A percentile compares a stretch with the other conserved stretches of the same genome.
Evolutionary conservation across 2,888 invertebrate genomes (phyloP).

Genomic region (Deladenus siricidicola): DNA sequence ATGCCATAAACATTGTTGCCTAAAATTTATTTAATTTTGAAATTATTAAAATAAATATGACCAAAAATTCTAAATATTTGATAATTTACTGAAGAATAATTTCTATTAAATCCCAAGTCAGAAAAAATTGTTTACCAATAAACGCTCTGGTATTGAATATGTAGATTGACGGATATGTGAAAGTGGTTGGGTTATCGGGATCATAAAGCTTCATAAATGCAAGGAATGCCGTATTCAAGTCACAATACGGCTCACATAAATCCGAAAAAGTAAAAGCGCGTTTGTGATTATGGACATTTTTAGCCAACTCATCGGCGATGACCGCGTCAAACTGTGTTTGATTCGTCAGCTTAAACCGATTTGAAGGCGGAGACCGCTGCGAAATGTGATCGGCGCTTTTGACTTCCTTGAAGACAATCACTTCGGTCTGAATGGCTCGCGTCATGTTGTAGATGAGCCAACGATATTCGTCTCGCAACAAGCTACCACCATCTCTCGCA

Average conservation of each 20-base stretch:
- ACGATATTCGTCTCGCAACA: slow-evolving; percentile 37
- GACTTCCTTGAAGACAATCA: slow-evolving; percentile 15
- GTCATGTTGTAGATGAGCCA: slow-evolving; percentile 36
- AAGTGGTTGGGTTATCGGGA: slow-evolving; percentile 33
- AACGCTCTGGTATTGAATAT: slow-evolving; percentile 45
- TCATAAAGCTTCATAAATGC: slow-evolving; percentile 49
- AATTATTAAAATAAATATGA: neutral
- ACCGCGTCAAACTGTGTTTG: neutral
- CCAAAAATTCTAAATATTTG: neutral
- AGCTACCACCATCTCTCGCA: slow-evolving; percentile 39
- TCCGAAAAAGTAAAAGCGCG: slow-evolving; percentile 28
- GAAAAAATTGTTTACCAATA: slow-evolving; percentile 33
- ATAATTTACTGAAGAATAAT: neutral
- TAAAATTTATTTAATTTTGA: slow-evolving; percentile 19
- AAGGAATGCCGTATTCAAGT: slow-evolving; percentile 46
- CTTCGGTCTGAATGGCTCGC: slow-evolving; percentile 40
- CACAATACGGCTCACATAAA: slow-evolving; percentile 48
- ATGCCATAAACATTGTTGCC: slow-evolving; percentile 50
- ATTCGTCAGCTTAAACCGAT: neutral
- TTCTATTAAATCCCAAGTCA: neutral
- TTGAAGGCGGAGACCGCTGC: neutral
- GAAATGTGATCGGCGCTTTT: neutral
- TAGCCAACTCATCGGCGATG: neutral
- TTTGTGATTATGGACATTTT: slow-evolving; percentile 24
- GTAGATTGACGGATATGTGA: slow-evolving; percentile 44